Evolutionary conservation across 1,140 invertebrate species (phyloP).

Genomic region (Asobara japonica): DNA sequence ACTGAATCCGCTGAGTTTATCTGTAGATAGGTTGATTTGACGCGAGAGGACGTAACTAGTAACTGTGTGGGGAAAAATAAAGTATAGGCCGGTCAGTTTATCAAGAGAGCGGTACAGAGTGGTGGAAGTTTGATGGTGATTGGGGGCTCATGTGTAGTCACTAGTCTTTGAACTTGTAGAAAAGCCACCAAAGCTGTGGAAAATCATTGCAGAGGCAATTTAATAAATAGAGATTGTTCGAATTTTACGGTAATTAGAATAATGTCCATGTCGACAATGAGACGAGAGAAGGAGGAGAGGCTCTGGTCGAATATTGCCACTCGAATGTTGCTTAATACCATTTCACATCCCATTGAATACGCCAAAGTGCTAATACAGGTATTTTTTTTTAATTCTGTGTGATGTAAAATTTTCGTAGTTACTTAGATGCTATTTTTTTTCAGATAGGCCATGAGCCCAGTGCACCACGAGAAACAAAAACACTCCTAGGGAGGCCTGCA

Average conservation of each 20-base stretch:
- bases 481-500: constrained; percentile 80
- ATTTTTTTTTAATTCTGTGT: constrained; percentile 29
- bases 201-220: neutral
- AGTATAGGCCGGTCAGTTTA: no score
- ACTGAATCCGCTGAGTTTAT: no score
- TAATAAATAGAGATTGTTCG: neutral
- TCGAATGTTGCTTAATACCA: constrained; percentile 65
- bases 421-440: constrained; percentile 37
- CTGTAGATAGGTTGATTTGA: no score
- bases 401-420: constrained; percentile 23
- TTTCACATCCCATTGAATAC: constrained; percentile 82
- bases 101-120: no score
- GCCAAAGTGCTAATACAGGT: constrained; percentile 84
- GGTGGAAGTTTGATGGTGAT: neutral
- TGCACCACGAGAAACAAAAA: constrained; percentile 75
- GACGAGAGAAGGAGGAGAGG: constrained; percentile 41
- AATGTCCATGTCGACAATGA: constrained; percentile 36
- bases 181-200: neutral
- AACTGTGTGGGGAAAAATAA: no score
- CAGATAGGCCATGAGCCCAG: constrained; percentile 90
- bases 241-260: constrained; percentile 28
- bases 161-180: neutral
- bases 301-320: constrained; percentile 50
- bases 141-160: neutral
- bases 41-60: no score